Conservation (phyloP, 2,888 invertebrate genomes). For the Trissoscelio sp. region DNA sequence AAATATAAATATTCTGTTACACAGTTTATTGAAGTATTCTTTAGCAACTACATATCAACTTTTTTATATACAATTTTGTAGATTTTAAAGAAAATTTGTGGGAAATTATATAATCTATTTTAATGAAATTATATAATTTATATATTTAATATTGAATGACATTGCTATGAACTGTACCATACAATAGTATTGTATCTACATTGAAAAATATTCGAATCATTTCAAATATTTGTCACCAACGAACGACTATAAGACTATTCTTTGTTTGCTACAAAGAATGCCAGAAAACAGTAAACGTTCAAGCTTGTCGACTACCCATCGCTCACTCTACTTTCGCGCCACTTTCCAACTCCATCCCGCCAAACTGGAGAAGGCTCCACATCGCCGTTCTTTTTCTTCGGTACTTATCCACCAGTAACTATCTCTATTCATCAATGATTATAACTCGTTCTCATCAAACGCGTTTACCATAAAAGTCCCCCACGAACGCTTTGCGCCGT, state of each 20-base stretch:
- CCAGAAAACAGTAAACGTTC: neutral
- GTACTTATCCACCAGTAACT: slow-evolving; percentile 15
- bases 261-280: neutral
- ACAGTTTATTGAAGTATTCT: no score
- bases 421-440: slow-evolving; percentile 21
- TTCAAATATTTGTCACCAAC: neutral
- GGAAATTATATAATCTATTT: no score
- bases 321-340: slow-evolving; percentile 45
- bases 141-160: no score
- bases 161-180: no score
- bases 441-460: slow-evolving; percentile 10
- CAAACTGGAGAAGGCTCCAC: slow-evolving; percentile 44
- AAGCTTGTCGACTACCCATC: slow-evolving; percentile 7
- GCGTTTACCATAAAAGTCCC: slow-evolving; percentile 30
- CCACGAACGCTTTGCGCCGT: slow-evolving; percentile 61
- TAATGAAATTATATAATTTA: no score
- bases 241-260: neutral
- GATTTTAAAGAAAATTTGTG: no score
- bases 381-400: slow-evolving; percentile 38
- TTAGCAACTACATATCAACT: no score
- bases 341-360: slow-evolving; percentile 51
- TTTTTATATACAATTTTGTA: no score
- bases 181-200: no score
- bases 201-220: neutral
- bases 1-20: no score